Percentiles rank a stretch among this genome's conserved stretches.
phyloP scores from a whole-genome alignment of 1,140 invertebrate species.

The Ceratosolen solmsi region DNA sequence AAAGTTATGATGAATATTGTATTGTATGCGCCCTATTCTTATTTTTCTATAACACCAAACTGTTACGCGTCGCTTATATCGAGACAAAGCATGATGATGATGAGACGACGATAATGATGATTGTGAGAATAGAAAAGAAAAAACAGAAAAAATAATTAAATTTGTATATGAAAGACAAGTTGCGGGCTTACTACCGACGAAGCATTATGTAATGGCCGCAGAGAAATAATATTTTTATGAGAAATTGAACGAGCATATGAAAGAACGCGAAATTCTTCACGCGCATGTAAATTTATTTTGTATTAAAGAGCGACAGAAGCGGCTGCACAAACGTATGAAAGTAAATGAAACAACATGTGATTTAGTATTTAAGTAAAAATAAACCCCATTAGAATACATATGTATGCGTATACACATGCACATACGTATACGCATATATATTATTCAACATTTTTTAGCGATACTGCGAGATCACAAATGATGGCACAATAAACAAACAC shows the following conservation, averaged over 20 bases:
- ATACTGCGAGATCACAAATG: conserved; percentile 11
- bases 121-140: not conserved
- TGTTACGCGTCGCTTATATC: conserved; percentile 7
- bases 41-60: conserved; percentile 39
- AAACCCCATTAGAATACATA: conserved; percentile 64
- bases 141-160: conserved; percentile 12
- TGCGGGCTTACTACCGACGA: not conserved
- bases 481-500: conserved; percentile 25
- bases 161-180: not conserved
- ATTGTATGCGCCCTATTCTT: conserved; percentile 33
- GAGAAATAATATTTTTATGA: conserved; percentile 15
- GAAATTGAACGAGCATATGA: not conserved
- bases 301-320: conserved; percentile 48
- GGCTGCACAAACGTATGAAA: conserved; percentile 67
- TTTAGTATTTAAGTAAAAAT: conserved; percentile 70
- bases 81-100: not conserved
- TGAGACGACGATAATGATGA: not conserved
- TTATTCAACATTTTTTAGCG: conserved; percentile 2
- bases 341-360: conserved; percentile 70
- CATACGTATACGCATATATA: not conserved
- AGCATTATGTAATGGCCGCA: not conserved
- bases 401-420: conserved; percentile 52
- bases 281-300: conserved; percentile 26
- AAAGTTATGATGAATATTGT: conserved; percentile 20
- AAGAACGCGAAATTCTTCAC: not conserved